These are phyloP conservation scores for Camponotus vicinus DNA, from an alignment of 1,140 invertebrate species.

Conservation along the genomic window DNA sequence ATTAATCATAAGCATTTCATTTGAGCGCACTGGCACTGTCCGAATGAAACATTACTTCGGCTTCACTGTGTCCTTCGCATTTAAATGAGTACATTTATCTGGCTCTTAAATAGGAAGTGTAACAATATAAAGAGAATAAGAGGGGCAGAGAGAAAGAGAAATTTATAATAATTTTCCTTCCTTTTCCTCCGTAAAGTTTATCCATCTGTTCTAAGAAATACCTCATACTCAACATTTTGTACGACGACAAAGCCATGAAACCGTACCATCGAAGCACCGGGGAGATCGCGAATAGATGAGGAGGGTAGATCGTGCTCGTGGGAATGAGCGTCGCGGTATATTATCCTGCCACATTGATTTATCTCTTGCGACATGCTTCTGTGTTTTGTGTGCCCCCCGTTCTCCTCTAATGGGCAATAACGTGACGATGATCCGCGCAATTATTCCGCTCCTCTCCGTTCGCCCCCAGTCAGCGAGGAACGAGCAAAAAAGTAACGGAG, in stretches of 20 bases:
- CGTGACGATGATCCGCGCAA: slow-evolving; percentile 67
- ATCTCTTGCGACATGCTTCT: slow-evolving; percentile 41
- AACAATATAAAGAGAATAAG: not conserved
- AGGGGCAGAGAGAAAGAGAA: not conserved
- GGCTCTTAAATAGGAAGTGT: slow-evolving; percentile 15
- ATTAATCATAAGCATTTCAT: slow-evolving; percentile 58
- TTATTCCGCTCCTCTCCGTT: slow-evolving; percentile 59
- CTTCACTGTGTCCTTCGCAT: slow-evolving; percentile 31
- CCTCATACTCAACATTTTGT: not conserved
- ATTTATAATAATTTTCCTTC: not conserved
- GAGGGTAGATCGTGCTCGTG: slow-evolving; percentile 21
- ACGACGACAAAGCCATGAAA: not conserved
- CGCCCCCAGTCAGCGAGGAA: slow-evolving; percentile 1
- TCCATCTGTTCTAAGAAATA: not conserved
- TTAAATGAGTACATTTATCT: slow-evolving; percentile 42
- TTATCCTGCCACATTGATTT: slow-evolving; percentile 63
- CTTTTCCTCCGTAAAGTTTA: not conserved
- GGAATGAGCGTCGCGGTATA: slow-evolving; percentile 27
- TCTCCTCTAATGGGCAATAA: slow-evolving; percentile 69
- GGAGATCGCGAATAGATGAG: not conserved
- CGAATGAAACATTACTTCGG: slow-evolving; percentile 49
- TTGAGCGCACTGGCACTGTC: slow-evolving; percentile 18
- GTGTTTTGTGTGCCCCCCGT: slow-evolving; percentile 41
- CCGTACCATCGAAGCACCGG: not conserved
- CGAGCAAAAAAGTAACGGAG: slow-evolving; percentile 57